Evolutionary conservation across 2,113 vertebrate genomes (phyloP).

Genomic region (Ahaetulla prasina): DNA sequence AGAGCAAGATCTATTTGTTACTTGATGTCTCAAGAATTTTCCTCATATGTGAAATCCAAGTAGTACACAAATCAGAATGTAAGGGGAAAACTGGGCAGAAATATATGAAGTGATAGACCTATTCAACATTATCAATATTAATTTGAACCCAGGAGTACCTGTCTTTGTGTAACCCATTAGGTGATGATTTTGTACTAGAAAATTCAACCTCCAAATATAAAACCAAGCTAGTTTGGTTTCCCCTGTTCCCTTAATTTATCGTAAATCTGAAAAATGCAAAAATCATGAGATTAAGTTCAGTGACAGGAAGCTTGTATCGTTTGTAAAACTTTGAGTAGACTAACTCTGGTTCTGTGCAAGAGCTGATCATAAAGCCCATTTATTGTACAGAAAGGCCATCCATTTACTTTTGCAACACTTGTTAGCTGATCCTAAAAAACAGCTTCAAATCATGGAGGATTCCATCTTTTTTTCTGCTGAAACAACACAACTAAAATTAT

Average conservation of each 20-base stretch:
- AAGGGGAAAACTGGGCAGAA: slow-evolving; percentile 55
- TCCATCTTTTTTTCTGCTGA: neutral
- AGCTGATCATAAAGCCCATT: neutral
- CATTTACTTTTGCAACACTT: neutral
- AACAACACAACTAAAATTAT: neutral
- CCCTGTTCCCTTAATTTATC: neutral
- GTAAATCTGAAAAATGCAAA: neutral
- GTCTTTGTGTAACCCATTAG: slow-evolving; percentile 59
- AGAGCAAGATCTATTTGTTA: slow-evolving; percentile 63
- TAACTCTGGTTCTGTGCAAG: neutral
- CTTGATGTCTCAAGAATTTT: slow-evolving; percentile 55
- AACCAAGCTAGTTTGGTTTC: neutral
- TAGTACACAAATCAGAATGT: slow-evolving; percentile 48
- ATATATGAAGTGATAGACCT: slow-evolving; percentile 58
- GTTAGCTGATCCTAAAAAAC: neutral
- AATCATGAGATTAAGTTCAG: neutral
- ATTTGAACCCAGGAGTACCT: slow-evolving; percentile 52
- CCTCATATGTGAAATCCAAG: slow-evolving; percentile 56
- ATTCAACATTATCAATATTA: slow-evolving; percentile 62
- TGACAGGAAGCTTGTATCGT: neutral
- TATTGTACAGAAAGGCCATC: neutral
- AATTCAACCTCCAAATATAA: neutral
- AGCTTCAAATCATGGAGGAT: neutral
- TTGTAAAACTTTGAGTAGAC: neutral
- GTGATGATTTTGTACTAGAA: neutral